Base-by-base conservation (phyloP, 2,888 invertebrate species). In the Himalopsyche anomala region DNA sequence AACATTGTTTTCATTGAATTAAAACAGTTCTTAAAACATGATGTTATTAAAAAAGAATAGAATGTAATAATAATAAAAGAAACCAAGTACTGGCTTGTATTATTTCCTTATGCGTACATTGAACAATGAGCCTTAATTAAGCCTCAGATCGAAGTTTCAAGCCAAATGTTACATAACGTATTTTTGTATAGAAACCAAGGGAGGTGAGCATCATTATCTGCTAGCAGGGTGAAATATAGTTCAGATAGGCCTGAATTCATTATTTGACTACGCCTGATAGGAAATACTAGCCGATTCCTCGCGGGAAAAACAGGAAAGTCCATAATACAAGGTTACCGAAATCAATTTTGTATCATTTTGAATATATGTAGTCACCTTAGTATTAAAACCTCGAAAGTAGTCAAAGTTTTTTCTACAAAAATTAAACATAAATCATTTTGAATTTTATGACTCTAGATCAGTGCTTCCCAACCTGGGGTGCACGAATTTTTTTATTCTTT, bases 111-210 rank as follows among this genome's bases (percentile, higher is more conserved):
- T 15, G 28, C 28, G 62, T 19, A 11, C 19, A 19, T 15, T 28
- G 62, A 19, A 62, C 62, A 62, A 62, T 62, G 62, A 11, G 11
- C 19, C 62, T 62, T 62, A 62, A 62, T 62, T 62, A 62, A 62
- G 62, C 19, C 19, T 15, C 62, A 28, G 28, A 8, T 15, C 62
- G 11, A 62, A 62, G 62, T 62, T 62, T 62, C 15, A 28, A 19
- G 62, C 62, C 62, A 28, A 62, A 28, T 62, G 62, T 62, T 62
- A 62, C 62, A 62, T 62, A 62, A 62, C 19, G 62, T 62, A 62
- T 62, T 62, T 62, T 62, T 62, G 62, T 19, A 19, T 62, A 8
- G 62, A 62, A 62, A 5, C 62, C 62, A 11, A 0, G 28, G 62
- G 28, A 19, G 62, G 19, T 19, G 28, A n/a, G n/a, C 28, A 62